Conservation (phyloP, 2,113 vertebrate species). For the Ophthalmolycus amberensis region DNA sequence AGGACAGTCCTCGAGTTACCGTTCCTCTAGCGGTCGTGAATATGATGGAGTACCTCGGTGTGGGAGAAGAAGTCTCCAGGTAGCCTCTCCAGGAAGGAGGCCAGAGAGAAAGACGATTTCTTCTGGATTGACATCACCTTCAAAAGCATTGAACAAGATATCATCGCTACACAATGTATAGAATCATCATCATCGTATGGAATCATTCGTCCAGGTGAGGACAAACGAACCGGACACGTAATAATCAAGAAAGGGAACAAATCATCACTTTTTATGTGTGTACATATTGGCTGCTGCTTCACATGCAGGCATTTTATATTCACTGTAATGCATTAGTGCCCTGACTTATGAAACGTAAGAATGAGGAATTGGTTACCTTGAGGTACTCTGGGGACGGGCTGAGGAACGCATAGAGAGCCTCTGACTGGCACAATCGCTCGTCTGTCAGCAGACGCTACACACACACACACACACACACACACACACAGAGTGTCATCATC, state of each 20-base stretch:
- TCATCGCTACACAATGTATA: background rate
- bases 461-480: conserved; percentile 33
- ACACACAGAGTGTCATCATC: no score
- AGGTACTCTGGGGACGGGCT: conserved; percentile 96
- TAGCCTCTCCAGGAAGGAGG: conserved; percentile 95
- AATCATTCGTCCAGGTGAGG: background rate
- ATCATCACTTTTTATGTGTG: no score
- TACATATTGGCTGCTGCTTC: background rate
- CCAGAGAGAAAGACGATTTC: conserved; percentile 93
- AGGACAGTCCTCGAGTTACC: background rate
- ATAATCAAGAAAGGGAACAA: no score
- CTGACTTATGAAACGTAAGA: background rate
- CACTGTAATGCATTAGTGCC: background rate
- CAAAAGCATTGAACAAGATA: conserved; percentile 47
- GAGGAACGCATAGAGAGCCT: conserved; percentile 97
- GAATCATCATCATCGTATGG: background rate
- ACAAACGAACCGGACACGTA: background rate
- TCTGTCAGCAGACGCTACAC: conserved; percentile 92
- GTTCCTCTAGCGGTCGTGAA: background rate
- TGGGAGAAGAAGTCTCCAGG: conserved; percentile 98
- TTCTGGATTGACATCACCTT: conserved; percentile 96
- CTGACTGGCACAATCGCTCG: conserved; percentile 95
- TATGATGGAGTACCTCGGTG: conserved; percentile 85
- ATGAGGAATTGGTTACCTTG: conserved; percentile 58
- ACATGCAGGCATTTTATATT: background rate